A percentile compares a stretch with the other conserved stretches of the same genome.
Conservation (phyloP, 2,888 invertebrate genomes). For the Dasypolia templi region DNA sequence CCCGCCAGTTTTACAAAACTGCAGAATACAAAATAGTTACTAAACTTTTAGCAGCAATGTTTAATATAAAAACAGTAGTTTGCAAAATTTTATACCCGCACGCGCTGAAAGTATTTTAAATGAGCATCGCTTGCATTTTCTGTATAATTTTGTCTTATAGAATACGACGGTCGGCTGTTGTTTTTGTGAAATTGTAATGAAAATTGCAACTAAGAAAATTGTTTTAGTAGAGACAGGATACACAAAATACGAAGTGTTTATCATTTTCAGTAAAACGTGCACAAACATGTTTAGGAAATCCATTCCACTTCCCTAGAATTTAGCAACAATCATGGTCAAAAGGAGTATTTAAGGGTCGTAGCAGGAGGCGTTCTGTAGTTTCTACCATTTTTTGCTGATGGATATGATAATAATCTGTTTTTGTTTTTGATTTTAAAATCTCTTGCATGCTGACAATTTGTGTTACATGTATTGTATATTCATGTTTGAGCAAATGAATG, state of each 20-base stretch:
- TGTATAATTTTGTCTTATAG: neutral
- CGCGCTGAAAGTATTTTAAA: constrained; percentile 31
- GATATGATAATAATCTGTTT: too few relatives aligned
- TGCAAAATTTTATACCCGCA: constrained; percentile 26
- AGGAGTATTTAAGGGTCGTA: too few relatives aligned
- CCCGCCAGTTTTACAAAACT: constrained; percentile 4
- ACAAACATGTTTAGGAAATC: neutral
- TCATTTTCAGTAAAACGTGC: neutral
- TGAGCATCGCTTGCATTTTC: constrained; percentile 34
- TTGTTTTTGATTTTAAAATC: neutral
- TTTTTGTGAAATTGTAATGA: neutral
- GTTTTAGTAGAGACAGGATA: neutral
- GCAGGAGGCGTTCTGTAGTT: too few relatives aligned
- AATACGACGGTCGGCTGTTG: constrained; percentile 3
- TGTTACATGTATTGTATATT: neutral
- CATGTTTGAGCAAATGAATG: neutral
- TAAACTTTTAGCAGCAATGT: constrained; percentile 9
- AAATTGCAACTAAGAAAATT: neutral
- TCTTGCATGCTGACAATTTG: neutral
- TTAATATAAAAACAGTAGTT: constrained; percentile 37
- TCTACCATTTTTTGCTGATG: too few relatives aligned
- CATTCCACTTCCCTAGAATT: neutral
- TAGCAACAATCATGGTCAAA: neutral
- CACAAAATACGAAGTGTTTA: neutral
- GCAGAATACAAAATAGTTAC: constrained; percentile 25